phyloP scores from a whole-genome alignment of 2,797 vertebrate genomes.

The Sebastolobus alascanus region DNA sequence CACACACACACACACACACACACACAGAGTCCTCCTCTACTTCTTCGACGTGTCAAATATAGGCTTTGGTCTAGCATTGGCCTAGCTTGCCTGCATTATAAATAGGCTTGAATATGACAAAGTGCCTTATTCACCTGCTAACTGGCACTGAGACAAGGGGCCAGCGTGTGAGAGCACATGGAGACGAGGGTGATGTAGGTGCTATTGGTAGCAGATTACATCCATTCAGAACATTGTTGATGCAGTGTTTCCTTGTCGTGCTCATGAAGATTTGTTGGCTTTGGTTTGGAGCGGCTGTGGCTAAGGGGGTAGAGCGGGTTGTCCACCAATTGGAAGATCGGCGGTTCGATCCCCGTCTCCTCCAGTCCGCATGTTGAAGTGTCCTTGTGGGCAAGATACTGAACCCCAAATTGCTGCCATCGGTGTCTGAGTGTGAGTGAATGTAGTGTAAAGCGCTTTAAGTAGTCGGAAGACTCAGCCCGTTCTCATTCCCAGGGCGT shows the following conservation, averaged over 20 bases:
- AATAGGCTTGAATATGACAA: slow-evolving; percentile 54
- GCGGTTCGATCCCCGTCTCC: too few species aligned
- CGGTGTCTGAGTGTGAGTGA: too few species aligned
- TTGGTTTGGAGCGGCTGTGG: too few species aligned
- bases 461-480: too few species aligned
- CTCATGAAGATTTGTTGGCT: neutral
- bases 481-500: too few species aligned
- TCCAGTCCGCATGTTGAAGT: too few species aligned
- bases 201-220: slow-evolving; percentile 10
- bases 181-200: neutral
- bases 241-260: neutral
- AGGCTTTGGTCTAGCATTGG: slow-evolving; percentile 15
- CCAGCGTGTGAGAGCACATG: slow-evolving; percentile 24
- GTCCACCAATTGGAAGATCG: too few species aligned
- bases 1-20: slow-evolving; percentile 17
- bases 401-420: too few species aligned
- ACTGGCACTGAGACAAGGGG: slow-evolving; percentile 24
- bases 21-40: slow-evolving; percentile 22
- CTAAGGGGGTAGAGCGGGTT: accelerated
- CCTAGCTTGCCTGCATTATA: slow-evolving; percentile 47
- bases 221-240: neutral
- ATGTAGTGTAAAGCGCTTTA: too few species aligned
- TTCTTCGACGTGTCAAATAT: slow-evolving; percentile 57
- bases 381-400: too few species aligned
- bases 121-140: slow-evolving; percentile 44